Base-by-base conservation (phyloP, 1,140 invertebrate genomes). In the Cherax quadricarinatus region DNA sequence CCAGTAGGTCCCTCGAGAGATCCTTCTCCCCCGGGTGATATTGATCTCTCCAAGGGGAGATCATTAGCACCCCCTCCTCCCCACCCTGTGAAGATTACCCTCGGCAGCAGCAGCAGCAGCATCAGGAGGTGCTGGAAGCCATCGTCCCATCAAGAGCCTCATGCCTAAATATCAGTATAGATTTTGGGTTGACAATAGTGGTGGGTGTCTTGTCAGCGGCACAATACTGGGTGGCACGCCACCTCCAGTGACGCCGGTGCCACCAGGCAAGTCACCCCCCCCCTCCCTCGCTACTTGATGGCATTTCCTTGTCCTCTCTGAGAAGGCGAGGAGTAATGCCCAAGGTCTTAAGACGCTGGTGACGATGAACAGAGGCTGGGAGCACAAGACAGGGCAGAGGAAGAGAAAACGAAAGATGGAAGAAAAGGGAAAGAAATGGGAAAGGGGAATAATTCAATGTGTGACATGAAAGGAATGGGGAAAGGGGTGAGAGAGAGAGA, bases 271-370 rank as follows among this genome's bases (percentile, higher is more conserved):
- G 53, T 14, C 53, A 60, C 3, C 53, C 10, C 18, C 49, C 53
- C 81, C 53, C 53, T 21, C 53, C 80, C 49, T 14, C 53, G 4
- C 49, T 10, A 4, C 16, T 51, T 83, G 81, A 83, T 83, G 81
- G 81, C 81, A 83, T 62, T 83, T 83, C 81, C 81, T 83, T 83
- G 81, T 83, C 53, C 16, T 12, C 10, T 83, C 49, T 83, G 81
- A 30, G 81, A 83, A 53, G 53, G 49, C 49, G 53, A 48, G 53
- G 24, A 60, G 16, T 57, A 53, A 49, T 83, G 81, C 53, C 24
- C 53, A 75, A n/a, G 70, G 6, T 30, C 70, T 75, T n/a, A 57
- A 30, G 51, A 18, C 80, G 48, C 14, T 48, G 80, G 48, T 16
- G 49, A 4, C 10, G 49, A 53, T n/a, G 0, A 41, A 41, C 30